These are phyloP conservation scores for Lycorma delicatula DNA, from an alignment of 1,140 invertebrate genomes.

Conservation along the genomic window DNA sequence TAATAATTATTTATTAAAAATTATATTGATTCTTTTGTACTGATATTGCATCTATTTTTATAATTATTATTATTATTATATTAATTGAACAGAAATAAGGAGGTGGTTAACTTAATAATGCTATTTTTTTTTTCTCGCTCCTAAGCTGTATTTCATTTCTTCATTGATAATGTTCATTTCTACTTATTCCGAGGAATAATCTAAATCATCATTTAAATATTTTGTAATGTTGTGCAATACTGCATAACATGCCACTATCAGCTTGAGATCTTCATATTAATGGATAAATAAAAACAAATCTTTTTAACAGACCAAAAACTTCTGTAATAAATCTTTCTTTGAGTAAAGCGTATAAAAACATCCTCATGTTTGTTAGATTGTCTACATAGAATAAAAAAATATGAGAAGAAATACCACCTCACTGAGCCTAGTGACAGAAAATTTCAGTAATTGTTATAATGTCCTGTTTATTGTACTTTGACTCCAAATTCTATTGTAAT, in stretches of 20 bases:
- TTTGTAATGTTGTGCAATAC: constrained; percentile 5
- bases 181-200: too few species aligned
- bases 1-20: too few species aligned
- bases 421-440: not conserved
- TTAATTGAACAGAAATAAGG: too few species aligned
- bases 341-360: not conserved
- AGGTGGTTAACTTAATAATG: too few species aligned
- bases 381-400: not conserved
- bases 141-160: too few species aligned
- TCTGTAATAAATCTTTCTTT: not conserved
- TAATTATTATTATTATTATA: too few species aligned
- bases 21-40: too few species aligned
- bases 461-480: not conserved
- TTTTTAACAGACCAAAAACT: constrained; percentile 4
- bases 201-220: constrained; percentile 5
- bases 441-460: not conserved
- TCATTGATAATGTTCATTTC: too few species aligned
- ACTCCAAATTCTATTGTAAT: constrained; percentile 8
- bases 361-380: not conserved
- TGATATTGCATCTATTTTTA: too few species aligned
- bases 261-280: not conserved
- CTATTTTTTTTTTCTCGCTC: too few species aligned
- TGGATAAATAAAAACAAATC: not conserved
- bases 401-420: not conserved
- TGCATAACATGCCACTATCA: not conserved